Percentiles rank a stretch among this genome's conserved stretches.
Conservation (phyloP, 30 jellyfish, hydroid and myxozoan genomes). For the Aurelia coerulea region DNA sequence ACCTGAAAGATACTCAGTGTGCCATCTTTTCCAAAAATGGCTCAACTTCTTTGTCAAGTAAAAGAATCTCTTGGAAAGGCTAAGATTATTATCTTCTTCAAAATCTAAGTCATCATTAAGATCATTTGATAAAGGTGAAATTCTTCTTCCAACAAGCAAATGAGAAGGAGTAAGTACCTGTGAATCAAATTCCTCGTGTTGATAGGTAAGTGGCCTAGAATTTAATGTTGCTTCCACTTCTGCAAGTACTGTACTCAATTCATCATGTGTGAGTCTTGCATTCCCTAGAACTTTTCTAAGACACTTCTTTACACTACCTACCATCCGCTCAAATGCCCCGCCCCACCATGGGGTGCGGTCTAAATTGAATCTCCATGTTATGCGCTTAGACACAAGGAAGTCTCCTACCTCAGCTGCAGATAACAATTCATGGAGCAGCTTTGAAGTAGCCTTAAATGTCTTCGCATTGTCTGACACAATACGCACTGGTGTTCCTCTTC, state of each 20-base stretch:
- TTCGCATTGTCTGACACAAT: constrained; percentile 57
- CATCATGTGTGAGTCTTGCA: constrained; percentile 21
- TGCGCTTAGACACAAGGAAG: neutral
- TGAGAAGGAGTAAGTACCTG: no score
- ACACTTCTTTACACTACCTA: constrained; percentile 18
- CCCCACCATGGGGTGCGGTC: constrained; percentile 17
- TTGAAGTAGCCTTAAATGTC: constrained; percentile 35
- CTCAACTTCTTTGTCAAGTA: constrained; percentile 23
- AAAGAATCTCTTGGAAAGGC: constrained; percentile 1
- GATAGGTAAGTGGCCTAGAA: constrained; percentile 15
- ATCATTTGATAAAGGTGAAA: neutral
- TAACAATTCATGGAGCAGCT: neutral
- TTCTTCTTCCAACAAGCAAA: neutral
- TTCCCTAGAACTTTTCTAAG: constrained; percentile 10
- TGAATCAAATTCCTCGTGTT: neutral
- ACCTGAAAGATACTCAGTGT: constrained; percentile 35
- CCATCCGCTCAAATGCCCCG: constrained; percentile 16
- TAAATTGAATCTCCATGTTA: constrained; percentile 16
- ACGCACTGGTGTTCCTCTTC: constrained; percentile 48
- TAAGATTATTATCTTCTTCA: constrained; percentile 1
- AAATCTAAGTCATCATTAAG: neutral
- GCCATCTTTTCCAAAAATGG: constrained; percentile 53
- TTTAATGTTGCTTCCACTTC: constrained; percentile 26
- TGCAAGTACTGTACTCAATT: neutral
- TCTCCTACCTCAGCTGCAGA: neutral